phyloP scores from a whole-genome alignment of 92 coral and sea anemone species.

The Paragorgia papillata region DNA sequence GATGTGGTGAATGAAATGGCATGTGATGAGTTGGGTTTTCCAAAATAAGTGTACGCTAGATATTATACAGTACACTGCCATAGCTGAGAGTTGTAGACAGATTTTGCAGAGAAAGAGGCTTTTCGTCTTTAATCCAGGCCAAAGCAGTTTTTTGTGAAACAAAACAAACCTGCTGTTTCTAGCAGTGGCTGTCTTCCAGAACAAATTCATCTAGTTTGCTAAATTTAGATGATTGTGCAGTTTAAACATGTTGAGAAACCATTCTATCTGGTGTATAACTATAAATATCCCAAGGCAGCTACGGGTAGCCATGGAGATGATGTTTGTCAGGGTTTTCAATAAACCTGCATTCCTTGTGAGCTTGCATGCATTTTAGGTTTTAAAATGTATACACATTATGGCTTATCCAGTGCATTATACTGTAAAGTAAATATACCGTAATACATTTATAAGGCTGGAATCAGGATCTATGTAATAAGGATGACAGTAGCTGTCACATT shows the following conservation, averaged over 20 bases:
- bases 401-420: too few species aligned
- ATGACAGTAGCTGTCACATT: constrained; percentile 2
- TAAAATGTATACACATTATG: too few species aligned
- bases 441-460: too few species aligned
- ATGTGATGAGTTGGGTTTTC: not conserved
- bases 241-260: too few species aligned
- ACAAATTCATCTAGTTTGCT: not conserved
- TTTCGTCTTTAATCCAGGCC: not conserved
- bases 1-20: not conserved
- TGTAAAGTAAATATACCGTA: too few species aligned
- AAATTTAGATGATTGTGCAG: not conserved
- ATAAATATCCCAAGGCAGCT: too few species aligned
- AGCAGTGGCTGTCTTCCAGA: not conserved
- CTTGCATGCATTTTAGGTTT: too few species aligned
- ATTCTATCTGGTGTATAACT: too few species aligned
- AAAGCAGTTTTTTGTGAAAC: not conserved
- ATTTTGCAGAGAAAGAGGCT: not conserved
- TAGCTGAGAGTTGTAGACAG: constrained; percentile 17
- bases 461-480: not conserved
- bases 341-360: too few species aligned
- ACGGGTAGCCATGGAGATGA: too few species aligned
- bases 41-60: not conserved
- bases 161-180: not conserved
- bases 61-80: too few species aligned
- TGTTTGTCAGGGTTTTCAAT: too few species aligned